Base-by-base conservation (phyloP, 2,113 vertebrate species). In the Ancistrus triradiatus region DNA sequence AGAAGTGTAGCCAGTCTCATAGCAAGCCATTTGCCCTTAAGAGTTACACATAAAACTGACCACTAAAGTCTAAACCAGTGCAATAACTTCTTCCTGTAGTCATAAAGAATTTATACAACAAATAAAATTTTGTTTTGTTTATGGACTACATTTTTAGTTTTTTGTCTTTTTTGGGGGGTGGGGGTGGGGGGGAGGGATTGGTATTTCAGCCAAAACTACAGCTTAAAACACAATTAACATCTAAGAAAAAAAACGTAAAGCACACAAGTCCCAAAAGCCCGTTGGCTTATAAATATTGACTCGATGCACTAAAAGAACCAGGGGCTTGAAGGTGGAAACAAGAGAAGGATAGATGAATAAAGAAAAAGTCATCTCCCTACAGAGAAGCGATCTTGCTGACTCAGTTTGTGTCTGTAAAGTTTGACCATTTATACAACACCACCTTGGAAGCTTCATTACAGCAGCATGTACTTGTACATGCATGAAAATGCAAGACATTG, bases 251-350 rank as follows among this genome's bases (percentile, higher is more conserved):
- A 53, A 55, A 48, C 2, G 52, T 42, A 47, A 66, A 25, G 52
- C 63, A 57, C 56, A 31, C 15, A 48, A 47, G 21, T 57, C 52
- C 7, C 52, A 40, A 47, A 61, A 14, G 31, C 25, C 52, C 18
- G 13, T 31, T 6, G 35, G 7, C 21, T 50, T 17, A 28, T 68
- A 63, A 68, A 68, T 40, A 63, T 63, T 60, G 64, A 51, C 43
- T 31, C 1, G 3, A 15, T 25, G 38, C 44, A 28, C 3, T 43
- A n/a, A 71, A 53, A 53, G 17, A 47, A 22, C 2, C 27, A 57
- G 46, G 47, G 19, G 25, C 52, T 28, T 22, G 22, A 31, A 24
- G 33, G 22, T 46, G 7, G 15, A 38, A 28, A 21, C 28, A 13
- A 8, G 11, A 24, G 38, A 44, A n/a, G 1, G 13, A 48, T 19